Evolutionary conservation across 2,797 vertebrate genomes (phyloP).

Genomic region (Amazonetta brasiliensis): DNA sequence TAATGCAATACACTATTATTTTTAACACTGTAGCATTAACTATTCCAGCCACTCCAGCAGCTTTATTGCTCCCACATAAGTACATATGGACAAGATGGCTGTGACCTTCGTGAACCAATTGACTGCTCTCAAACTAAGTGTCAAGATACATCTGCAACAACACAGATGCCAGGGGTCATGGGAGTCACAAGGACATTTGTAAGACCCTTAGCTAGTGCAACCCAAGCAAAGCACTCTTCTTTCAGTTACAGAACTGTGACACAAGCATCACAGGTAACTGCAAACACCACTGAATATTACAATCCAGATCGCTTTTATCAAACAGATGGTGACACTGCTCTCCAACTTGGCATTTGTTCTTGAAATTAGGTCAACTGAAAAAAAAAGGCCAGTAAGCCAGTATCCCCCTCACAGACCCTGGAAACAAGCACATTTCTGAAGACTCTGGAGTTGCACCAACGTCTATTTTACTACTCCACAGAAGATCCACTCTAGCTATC

Average conservation of each 20-base stretch:
- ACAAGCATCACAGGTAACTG: background rate
- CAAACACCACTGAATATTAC: accelerated
- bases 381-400: background rate
- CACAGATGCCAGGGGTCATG: accelerated
- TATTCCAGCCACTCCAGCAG: background rate
- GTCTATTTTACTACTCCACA: accelerated
- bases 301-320: background rate
- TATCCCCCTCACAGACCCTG: background rate
- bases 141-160: background rate
- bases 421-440: background rate
- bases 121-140: background rate
- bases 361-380: background rate
- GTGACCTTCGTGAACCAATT: background rate
- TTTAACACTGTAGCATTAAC: background rate
- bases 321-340: background rate
- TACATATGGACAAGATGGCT: background rate
- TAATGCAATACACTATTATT: background rate
- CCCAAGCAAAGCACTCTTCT: background rate
- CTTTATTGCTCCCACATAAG: background rate
- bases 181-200: background rate
- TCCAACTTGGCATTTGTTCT: background rate
- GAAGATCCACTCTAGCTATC: background rate
- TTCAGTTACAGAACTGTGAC: background rate
- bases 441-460: accelerated
- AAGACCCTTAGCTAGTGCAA: background rate